Evolutionary conservation across 2,888 invertebrate genomes (phyloP).

Genomic region (Stratiomys singularior): DNA sequence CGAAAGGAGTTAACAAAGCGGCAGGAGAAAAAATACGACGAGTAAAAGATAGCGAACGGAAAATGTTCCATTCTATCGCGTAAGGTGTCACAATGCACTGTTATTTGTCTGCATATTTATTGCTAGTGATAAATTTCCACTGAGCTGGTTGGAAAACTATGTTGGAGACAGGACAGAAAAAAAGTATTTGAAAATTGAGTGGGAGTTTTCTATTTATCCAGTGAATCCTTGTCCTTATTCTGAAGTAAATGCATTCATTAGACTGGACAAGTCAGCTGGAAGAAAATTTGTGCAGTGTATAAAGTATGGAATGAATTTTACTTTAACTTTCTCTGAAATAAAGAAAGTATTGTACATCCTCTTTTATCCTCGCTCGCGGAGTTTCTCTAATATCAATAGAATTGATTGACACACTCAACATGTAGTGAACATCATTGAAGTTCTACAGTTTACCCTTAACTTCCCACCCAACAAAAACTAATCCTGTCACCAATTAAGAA

Average conservation of each 20-base stretch:
- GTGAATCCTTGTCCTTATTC: too few relatives aligned
- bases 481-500: not conserved
- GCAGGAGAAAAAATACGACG: not conserved
- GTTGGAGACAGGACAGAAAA: too few relatives aligned
- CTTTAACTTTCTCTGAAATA: not conserved
- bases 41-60: not conserved
- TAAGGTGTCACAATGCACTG: slow-evolving; percentile 21
- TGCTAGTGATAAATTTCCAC: slow-evolving; percentile 20
- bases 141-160: not conserved
- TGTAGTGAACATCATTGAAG: not conserved
- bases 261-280: too few relatives aligned
- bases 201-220: too few relatives aligned
- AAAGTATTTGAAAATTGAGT: too few relatives aligned
- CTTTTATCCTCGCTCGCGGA: not conserved
- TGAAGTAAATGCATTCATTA: too few relatives aligned
- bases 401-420: not conserved
- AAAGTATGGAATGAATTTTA: not conserved
- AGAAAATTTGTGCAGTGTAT: too few relatives aligned
- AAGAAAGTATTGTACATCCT: not conserved
- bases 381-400: too few relatives aligned
- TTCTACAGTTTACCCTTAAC: not conserved
- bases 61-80: slow-evolving; percentile 8
- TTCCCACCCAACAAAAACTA: not conserved
- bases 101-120: slow-evolving; percentile 33
- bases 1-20: not conserved